Evolutionary conservation across 1,140 invertebrate genomes (phyloP).

Genomic region (Eumeta japonica): DNA sequence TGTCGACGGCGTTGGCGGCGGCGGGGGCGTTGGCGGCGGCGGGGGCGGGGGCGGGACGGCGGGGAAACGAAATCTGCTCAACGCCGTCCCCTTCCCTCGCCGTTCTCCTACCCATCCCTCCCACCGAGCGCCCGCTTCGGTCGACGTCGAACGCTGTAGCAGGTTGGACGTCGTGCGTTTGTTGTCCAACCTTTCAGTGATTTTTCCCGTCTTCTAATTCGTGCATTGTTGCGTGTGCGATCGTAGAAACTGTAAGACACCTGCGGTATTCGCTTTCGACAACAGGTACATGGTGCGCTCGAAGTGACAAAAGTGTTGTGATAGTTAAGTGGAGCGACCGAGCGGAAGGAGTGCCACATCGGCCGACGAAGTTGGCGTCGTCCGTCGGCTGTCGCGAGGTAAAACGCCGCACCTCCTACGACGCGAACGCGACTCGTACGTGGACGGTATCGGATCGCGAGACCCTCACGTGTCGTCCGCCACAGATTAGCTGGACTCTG

Average conservation of each 20-base stretch:
- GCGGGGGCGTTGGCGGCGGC: no score
- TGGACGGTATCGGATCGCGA: slow-evolving; percentile 38
- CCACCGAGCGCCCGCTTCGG: slow-evolving; percentile 27
- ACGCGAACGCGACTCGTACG: slow-evolving; percentile 35
- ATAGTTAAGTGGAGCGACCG: slow-evolving; percentile 37
- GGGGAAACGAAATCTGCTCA: no score
- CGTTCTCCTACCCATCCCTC: slow-evolving; percentile 17
- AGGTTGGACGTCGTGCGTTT: no score
- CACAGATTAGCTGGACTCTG: no score
- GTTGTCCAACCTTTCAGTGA: slow-evolving; percentile 14
- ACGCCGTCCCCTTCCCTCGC: no score
- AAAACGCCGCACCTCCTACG: slow-evolving; percentile 35
- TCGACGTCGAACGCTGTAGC: slow-evolving; percentile 31
- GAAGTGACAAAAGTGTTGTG: slow-evolving; percentile 36
- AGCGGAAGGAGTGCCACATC: slow-evolving; percentile 33
- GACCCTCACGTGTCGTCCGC: no score
- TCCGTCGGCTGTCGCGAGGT: slow-evolving; percentile 44
- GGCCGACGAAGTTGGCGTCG: slow-evolving; percentile 40
- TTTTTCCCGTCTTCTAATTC: slow-evolving; percentile 39
- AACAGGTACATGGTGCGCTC: no score
- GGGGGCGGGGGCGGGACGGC: no score
- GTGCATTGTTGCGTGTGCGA: slow-evolving; percentile 23
- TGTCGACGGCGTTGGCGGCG: no score
- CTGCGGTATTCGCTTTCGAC: no score
- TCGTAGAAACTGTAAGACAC: slow-evolving; percentile 21